Evolutionary conservation across 2,113 vertebrate genomes (phyloP).

Genomic region (Osmerus eperlanus): DNA sequence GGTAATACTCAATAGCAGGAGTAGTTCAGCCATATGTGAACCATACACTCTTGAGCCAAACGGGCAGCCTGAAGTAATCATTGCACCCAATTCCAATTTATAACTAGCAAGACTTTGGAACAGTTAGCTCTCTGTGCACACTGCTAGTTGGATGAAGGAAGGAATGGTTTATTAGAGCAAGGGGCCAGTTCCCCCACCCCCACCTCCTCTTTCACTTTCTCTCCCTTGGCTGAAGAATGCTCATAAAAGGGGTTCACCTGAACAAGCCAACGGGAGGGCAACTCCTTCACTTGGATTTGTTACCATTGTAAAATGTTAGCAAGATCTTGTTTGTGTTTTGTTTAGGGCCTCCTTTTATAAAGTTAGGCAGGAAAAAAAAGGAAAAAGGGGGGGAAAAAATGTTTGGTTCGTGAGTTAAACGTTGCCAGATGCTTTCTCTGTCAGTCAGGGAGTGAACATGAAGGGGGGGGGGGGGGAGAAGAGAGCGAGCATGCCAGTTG

Average conservation of each 20-base stretch:
- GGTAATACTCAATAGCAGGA: slow-evolving; percentile 53
- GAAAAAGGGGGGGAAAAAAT: slow-evolving; percentile 43
- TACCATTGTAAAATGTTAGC: slow-evolving; percentile 71
- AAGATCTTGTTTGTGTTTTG: slow-evolving; percentile 72
- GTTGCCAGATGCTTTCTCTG: slow-evolving; percentile 73
- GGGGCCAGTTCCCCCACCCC: slow-evolving; percentile 61
- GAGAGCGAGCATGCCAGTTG: slow-evolving; percentile 50
- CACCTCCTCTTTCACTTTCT: slow-evolving; percentile 59
- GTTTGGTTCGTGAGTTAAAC: slow-evolving; percentile 72
- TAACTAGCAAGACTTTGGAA: slow-evolving; percentile 67
- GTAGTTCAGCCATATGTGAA: slow-evolving; percentile 62
- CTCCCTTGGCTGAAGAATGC: slow-evolving; percentile 74
- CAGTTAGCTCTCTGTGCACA: slow-evolving; percentile 54
- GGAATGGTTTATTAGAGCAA: slow-evolving; percentile 62
- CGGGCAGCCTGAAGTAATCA: slow-evolving; percentile 72
- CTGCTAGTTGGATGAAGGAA: slow-evolving; percentile 58
- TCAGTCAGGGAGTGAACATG: slow-evolving; percentile 22
- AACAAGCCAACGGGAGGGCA: slow-evolving; percentile 69
- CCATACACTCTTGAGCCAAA: slow-evolving; percentile 62
- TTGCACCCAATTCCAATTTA: slow-evolving; percentile 71
- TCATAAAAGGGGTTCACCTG: slow-evolving; percentile 74
- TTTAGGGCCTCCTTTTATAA: slow-evolving; percentile 64
- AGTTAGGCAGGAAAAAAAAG: slow-evolving; percentile 24
- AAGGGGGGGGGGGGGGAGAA: slow-evolving; percentile 1
- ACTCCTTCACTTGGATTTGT: slow-evolving; percentile 61